Evolutionary conservation across 2,888 invertebrate genomes (phyloP).

Genomic region (Eurytoma californica): DNA sequence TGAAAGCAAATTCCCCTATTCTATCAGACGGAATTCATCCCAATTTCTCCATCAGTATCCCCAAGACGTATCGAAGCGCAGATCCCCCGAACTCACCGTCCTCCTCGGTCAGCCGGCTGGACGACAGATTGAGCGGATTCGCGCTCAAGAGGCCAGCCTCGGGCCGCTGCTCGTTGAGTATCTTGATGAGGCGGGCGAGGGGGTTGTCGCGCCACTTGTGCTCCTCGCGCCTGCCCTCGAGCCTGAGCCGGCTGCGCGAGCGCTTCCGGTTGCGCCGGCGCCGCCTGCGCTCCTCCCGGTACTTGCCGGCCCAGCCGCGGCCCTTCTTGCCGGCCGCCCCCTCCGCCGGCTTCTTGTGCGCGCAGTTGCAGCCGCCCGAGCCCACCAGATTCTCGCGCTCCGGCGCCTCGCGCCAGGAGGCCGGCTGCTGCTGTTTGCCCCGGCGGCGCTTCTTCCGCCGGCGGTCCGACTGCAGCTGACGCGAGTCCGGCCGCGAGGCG

Average conservation of each 20-base stretch:
- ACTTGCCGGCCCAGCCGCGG: slow-evolving; percentile 28
- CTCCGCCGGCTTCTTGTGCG: slow-evolving; percentile 6
- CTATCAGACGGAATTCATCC: no score
- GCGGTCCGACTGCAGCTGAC: slow-evolving; percentile 28
- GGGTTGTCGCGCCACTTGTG: slow-evolving; percentile 40
- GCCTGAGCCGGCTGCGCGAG: slow-evolving; percentile 54
- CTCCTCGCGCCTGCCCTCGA: slow-evolving; percentile 46
- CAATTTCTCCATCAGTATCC: no score
- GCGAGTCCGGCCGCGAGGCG: not conserved
- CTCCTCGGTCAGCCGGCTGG: slow-evolving; percentile 4
- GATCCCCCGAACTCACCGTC: slow-evolving; percentile 2
- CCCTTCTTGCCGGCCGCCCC: not conserved
- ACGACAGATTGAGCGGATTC: slow-evolving; percentile 49
- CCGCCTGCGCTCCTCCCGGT: slow-evolving; percentile 24
- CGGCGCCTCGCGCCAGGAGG: not conserved
- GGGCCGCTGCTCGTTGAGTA: slow-evolving; percentile 15
- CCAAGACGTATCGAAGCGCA: not conserved
- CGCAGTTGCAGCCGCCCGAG: slow-evolving; percentile 28
- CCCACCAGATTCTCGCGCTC: slow-evolving; percentile 33
- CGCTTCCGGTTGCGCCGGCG: slow-evolving; percentile 30
- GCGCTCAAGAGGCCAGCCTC: slow-evolving; percentile 28
- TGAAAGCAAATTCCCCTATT: no score
- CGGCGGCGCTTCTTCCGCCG: slow-evolving; percentile 37
- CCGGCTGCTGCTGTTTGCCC: slow-evolving; percentile 10
- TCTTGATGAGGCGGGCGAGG: slow-evolving; percentile 25